A percentile compares a stretch with the other conserved stretches of the same genome.
Evolutionary conservation across 2,113 vertebrate genomes (phyloP).

Genomic region (Steatornis caripensis): DNA sequence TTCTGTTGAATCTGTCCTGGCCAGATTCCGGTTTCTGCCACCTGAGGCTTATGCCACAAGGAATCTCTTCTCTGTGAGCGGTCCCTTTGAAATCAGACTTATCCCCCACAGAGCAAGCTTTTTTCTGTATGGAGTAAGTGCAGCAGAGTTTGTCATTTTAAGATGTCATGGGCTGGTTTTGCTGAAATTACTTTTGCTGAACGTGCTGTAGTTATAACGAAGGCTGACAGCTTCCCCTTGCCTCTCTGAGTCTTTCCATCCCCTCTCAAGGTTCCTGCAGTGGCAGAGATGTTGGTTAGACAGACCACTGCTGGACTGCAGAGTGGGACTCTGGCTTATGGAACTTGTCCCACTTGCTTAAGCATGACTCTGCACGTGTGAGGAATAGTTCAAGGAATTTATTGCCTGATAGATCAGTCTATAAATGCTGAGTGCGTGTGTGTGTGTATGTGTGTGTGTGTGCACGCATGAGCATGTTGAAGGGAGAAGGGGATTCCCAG

Average conservation of each 20-base stretch:
- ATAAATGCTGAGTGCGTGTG: fast-evolving
- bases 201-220: neutral
- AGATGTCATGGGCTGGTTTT: neutral
- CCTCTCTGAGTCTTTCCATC: neutral
- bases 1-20: neutral
- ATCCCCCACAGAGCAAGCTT: neutral
- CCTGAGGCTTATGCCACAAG: neutral
- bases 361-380: neutral
- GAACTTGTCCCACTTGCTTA: neutral
- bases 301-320: neutral
- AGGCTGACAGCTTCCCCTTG: neutral
- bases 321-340: neutral
- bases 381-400: neutral
- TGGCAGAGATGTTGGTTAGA: neutral
- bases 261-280: neutral
- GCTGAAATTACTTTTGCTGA: neutral
- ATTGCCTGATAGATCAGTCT: neutral
- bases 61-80: neutral
- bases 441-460: neutral
- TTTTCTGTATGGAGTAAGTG: neutral
- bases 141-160: neutral
- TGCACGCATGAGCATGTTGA: no score
- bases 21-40: neutral
- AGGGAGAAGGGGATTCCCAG: neutral
- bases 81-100: neutral